Base-by-base conservation (phyloP, 2,888 invertebrate species). In the Dolichopus griseipennis region DNA sequence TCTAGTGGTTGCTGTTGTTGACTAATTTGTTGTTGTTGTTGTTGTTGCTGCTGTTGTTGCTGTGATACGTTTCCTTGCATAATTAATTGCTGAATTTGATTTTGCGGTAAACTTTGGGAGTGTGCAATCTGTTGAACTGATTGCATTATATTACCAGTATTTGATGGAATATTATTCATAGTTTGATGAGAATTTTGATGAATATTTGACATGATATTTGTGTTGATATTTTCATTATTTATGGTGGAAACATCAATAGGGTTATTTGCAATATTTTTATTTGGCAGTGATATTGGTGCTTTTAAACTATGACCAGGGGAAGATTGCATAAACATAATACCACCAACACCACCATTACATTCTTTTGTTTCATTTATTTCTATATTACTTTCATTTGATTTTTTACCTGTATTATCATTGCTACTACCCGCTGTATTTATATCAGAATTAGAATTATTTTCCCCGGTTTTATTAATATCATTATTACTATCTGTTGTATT, bases 81-180 rank as follows among this genome's bases (percentile, higher is more conserved):
- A 68, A 84, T 83, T 61, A 83, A 83, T 78, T 84, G 84, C 72
- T 84, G 84, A 65, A 84, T 73, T 73, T 85, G 84, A 74, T 83
- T 83, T 73, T 84, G 84, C 1, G 84, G 83, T 75, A 83, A 84
- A 75, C 84, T 84, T 75, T 85, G 85, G 79, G 78, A 70, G 81
- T 83, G 63, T 10, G 21, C 62, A 43, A 22, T 64, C n/a, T 64
- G 64, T 9, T 12, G 64, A 7, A 64, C 18, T 21, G 64, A 22
- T 21, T 33, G 52, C 15, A 12, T 52, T 52, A 52, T 52, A 52
- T 52, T 52, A 6, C 18, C 18, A 52, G 52, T n/a, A 52, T 52
- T 52, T 52, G 52, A 18, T 52, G 52, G 52, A 12, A 52, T 52
- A 52, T 7, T 52, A 52, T 12, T 52, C 18, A 18, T 15, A 15